Evolutionary conservation across 2,113 vertebrate species (phyloP).

Genomic region (Solenodon paradoxus): DNA sequence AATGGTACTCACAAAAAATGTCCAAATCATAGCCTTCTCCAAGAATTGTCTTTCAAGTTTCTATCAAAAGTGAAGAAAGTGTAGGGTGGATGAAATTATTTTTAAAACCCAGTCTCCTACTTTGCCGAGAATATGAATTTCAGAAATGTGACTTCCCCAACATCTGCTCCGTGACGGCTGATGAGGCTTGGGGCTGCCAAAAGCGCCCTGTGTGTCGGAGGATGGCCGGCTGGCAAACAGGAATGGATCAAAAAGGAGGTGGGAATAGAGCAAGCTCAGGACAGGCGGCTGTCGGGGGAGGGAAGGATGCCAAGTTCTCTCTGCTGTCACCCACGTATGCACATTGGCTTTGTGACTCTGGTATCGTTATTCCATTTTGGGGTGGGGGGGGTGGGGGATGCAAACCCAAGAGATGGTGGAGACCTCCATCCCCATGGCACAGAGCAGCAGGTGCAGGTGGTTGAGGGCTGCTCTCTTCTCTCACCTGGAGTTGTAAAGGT

Average conservation of each 20-base stretch:
- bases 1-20: background rate
- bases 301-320: background rate
- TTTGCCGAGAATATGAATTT: conserved; percentile 47
- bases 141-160: conserved; percentile 44
- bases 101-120: conserved; percentile 1
- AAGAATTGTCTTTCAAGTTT: background rate
- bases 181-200: background rate
- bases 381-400: background rate
- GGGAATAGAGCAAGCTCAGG: background rate
- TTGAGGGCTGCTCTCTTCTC: background rate
- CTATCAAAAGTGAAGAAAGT: conserved; percentile 17
- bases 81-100: conserved; percentile 44
- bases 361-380: background rate
- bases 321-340: background rate
- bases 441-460: conserved; percentile 64
- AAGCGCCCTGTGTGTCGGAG: background rate
- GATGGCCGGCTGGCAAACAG: background rate
- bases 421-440: background rate
- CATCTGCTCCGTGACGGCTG: conserved; percentile 10
- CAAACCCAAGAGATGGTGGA: background rate
- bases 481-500: conserved; percentile 27
- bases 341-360: background rate
- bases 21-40: background rate
- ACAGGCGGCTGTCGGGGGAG: background rate
- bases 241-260: background rate